These are phyloP conservation scores for Dicranocentrus wangi DNA, from an alignment of 2,888 invertebrate genomes.

Conservation along the genomic window DNA sequence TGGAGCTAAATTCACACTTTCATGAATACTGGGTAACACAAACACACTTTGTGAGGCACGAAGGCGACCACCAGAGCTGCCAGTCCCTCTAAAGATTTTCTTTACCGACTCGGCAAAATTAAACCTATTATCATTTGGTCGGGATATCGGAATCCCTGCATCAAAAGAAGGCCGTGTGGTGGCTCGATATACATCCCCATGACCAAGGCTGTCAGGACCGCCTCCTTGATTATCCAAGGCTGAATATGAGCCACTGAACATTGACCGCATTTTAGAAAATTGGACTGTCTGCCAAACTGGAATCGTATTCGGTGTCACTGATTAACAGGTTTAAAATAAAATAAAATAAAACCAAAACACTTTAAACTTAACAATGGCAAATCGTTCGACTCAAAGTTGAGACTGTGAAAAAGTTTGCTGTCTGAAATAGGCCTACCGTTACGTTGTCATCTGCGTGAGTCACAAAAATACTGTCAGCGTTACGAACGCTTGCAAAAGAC, in stretches of 20 bases:
- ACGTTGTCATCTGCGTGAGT: neutral
- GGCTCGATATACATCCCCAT: constrained; percentile 69
- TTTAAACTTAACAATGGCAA: neutral
- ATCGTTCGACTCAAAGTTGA: neutral
- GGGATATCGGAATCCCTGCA: constrained; percentile 58
- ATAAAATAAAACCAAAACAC: neutral
- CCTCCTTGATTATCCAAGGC: constrained; percentile 69
- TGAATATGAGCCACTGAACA: constrained; percentile 73
- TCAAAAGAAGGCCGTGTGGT: constrained; percentile 72
- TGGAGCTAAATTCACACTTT: constrained; percentile 64
- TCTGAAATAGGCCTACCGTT: neutral
- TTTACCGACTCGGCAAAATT: constrained; percentile 70
- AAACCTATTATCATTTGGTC: constrained; percentile 65
- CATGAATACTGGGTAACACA: constrained; percentile 72
- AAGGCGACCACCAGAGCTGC: constrained; percentile 66
- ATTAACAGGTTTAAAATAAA: neutral
- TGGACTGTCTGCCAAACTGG: neutral
- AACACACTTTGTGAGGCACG: constrained; percentile 72
- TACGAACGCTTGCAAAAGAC: no score
- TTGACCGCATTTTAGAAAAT: constrained; percentile 68
- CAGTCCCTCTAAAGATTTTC: constrained; percentile 68
- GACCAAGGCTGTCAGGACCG: constrained; percentile 46
- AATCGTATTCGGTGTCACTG: no score
- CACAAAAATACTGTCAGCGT: no score
- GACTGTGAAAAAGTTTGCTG: neutral